Percentiles rank a stretch among this genome's conserved stretches.
These are phyloP conservation scores for Nasonia longicornis DNA, from an alignment of 1,140 invertebrate genomes.

Conservation along the genomic window DNA sequence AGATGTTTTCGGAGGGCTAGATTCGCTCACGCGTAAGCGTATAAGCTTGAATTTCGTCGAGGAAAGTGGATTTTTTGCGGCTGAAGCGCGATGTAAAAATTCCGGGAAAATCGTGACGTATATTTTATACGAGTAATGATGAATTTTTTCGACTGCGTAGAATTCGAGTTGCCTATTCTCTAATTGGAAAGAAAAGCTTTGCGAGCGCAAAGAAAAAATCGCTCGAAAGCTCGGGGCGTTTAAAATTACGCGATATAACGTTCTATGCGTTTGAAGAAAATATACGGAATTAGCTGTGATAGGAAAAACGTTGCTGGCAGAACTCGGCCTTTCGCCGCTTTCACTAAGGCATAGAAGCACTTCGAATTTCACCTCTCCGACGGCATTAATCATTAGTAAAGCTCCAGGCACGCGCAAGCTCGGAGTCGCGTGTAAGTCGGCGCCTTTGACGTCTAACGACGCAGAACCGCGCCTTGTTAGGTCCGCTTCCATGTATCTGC, in stretches of 20 bases:
- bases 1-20: not conserved
- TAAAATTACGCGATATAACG: too few species aligned
- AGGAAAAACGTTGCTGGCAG: too few species aligned
- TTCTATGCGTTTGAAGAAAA: too few species aligned
- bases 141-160: not conserved
- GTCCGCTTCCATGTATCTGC: not conserved
- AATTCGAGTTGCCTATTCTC: not conserved
- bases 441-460: not conserved
- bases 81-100: not conserved
- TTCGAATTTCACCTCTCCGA: not conserved
- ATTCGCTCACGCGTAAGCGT: not conserved
- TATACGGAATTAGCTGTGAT: too few species aligned
- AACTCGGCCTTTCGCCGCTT: too few species aligned
- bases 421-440: not conserved
- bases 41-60: not conserved
- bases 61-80: not conserved
- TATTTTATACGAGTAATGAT: not conserved
- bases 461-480: conserved; percentile 8
- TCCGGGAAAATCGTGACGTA: not conserved
- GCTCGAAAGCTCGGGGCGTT: too few species aligned
- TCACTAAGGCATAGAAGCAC: too few species aligned
- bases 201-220: too few species aligned
- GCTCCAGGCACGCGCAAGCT: not conserved
- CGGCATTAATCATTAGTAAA: conserved; percentile 1
- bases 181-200: not conserved